phyloP scores from a whole-genome alignment of 2,888 invertebrate species.

The Melanchra persicariae region DNA sequence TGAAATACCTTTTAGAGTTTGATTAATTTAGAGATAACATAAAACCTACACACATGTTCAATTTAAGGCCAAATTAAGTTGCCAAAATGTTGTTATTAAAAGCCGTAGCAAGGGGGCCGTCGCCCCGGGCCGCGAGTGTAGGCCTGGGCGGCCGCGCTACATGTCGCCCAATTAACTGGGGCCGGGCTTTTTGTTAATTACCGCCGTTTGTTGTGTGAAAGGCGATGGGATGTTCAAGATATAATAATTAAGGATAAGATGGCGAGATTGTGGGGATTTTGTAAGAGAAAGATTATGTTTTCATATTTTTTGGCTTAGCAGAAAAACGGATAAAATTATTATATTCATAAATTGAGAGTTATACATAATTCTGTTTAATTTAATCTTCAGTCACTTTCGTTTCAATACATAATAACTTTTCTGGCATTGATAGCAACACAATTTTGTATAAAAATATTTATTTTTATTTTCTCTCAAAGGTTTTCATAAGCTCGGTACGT shows the following conservation, averaged over 20 bases:
- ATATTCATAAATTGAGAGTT: too few species aligned
- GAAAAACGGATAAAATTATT: slow-evolving; percentile 9
- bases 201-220: slow-evolving; percentile 58
- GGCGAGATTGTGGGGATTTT: slow-evolving; percentile 33
- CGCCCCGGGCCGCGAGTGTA: slow-evolving; percentile 39
- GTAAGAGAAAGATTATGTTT: slow-evolving; percentile 5
- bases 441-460: neutral
- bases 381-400: neutral
- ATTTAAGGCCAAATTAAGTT: slow-evolving; percentile 61
- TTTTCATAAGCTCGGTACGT: slow-evolving; percentile 20
- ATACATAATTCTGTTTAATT: slow-evolving; percentile 8
- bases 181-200: slow-evolving; percentile 62
- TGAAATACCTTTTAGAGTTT: slow-evolving; percentile 31
- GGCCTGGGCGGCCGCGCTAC: slow-evolving; percentile 54
- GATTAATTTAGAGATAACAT: slow-evolving; percentile 51
- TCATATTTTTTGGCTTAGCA: slow-evolving; percentile 20
- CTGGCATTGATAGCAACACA: neutral
- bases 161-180: slow-evolving; percentile 62
- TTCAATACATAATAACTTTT: neutral
- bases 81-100: slow-evolving; percentile 63
- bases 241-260: slow-evolving; percentile 50
- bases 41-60: slow-evolving; percentile 51
- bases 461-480: slow-evolving; percentile 1
- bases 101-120: slow-evolving; percentile 36
- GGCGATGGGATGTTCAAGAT: slow-evolving; percentile 51